A percentile compares a stretch with the other conserved stretches of the same genome.
phyloP scores from a whole-genome alignment of 2,797 vertebrate species.

The Staurois parvus region DNA sequence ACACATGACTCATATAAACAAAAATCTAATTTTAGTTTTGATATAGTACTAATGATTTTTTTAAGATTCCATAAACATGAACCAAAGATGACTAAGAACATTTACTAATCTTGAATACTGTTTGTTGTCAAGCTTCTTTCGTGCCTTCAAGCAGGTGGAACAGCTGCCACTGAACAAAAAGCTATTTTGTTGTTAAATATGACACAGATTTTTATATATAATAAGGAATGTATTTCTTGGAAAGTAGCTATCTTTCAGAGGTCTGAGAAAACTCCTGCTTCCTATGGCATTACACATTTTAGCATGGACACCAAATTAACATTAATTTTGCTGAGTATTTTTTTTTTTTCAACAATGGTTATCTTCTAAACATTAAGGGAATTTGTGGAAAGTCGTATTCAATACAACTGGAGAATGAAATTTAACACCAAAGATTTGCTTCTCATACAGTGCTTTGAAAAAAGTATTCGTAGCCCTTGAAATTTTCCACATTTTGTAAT shows the following conservation, averaged over 20 bases:
- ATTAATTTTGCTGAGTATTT: too few species aligned
- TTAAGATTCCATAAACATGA: background rate
- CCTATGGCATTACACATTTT: background rate
- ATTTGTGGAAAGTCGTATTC: too few species aligned
- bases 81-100: constrained; percentile 18
- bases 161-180: constrained; percentile 14
- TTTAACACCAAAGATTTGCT: too few species aligned
- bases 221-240: background rate
- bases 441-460: too few species aligned
- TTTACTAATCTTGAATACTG: constrained; percentile 1
- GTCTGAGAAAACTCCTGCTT: background rate
- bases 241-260: background rate
- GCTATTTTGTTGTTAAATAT: constrained; percentile 9
- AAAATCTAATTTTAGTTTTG: background rate
- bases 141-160: background rate
- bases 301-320: too few species aligned
- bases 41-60: background rate
- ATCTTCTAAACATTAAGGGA: too few species aligned
- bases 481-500: too few species aligned
- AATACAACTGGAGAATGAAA: too few species aligned
- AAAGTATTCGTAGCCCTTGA: too few species aligned
- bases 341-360: too few species aligned
- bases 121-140: constrained; percentile 18
- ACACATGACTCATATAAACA: background rate
- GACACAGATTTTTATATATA: constrained; percentile 10